Evolutionary conservation across 2,113 vertebrate species (phyloP), one percentile per base, ranked within the genome.

Genomic region (Astur gentilis): DNA sequence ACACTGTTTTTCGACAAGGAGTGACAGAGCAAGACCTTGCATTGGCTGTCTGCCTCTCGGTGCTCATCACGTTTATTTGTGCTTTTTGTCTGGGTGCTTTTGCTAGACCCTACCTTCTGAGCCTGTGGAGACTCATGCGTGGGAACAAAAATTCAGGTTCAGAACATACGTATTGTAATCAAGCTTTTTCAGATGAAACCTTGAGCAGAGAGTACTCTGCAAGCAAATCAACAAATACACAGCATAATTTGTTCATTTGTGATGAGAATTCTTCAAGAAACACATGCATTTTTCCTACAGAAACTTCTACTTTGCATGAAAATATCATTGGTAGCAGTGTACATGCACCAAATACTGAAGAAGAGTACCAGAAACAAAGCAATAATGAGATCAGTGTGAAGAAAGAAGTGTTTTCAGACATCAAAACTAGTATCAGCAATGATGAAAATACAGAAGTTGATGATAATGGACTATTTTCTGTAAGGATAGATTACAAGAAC

Each of bases 71-170:
- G 0, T 99, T 99, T 73, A 44, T 99, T 7, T 90, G 98, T 57
- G 99, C 99, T 40, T 99, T 99, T 96, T 97, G 98, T 57, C 96
- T 99, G 60, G 99, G 99, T 49, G 98, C 98, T 54, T 71, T 99
- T 11, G 70, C 97, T 21, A 98, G 99, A 96, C 99, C 99, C 32
- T 98, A 96, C 62, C 64, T 99, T 18, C 98, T 98, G 36, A 93
- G 50, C 17, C 95, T 99, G 40, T 98, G 98, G 97, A 96, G 66
- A 76, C 97, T 70, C 70, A 38, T 98, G 26, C 20, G 26, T 85
- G 60, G 29, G 11, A 96, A 91, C 57, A 98, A 97, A 94, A 91
- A 50, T 4, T 47, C 96, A 6, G 3, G 17, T 54, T 58, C 80
- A 38, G 69, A 78, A 31, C 80, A 85, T 6, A 60, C 22, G 0